These are phyloP conservation scores for Tachyglossus aculeatus DNA, from an alignment of 2,797 vertebrate genomes.

Conservation along the genomic window DNA sequence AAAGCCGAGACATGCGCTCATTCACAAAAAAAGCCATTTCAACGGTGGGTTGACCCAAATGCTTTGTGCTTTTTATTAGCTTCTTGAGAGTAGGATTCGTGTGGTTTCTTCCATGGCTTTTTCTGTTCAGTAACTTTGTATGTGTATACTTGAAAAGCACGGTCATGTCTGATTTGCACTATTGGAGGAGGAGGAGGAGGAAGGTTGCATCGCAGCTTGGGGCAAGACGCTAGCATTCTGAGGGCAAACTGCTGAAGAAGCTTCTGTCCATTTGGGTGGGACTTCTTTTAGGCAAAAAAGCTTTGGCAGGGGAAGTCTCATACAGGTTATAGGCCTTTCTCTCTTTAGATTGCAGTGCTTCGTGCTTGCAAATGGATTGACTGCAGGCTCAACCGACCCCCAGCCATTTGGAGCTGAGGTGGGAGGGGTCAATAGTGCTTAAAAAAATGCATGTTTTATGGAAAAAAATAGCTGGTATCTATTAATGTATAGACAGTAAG, in stretches of 20 bases:
- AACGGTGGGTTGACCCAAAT: conserved; percentile 70
- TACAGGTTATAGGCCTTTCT: conserved; percentile 77
- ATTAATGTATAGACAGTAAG: conserved; percentile 93
- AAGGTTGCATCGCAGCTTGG: conserved; percentile 72
- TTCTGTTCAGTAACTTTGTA: conserved; percentile 67
- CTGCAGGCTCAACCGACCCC: conserved; percentile 78
- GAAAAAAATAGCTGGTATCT: conserved; percentile 97
- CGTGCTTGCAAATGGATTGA: conserved; percentile 83
- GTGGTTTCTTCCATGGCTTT: conserved; percentile 57
- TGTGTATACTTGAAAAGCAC: conserved; percentile 83
- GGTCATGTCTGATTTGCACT: conserved; percentile 90
- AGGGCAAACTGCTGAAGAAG: conserved; percentile 82
- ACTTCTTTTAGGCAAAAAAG: conserved; percentile 59
- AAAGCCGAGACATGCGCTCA: conserved; percentile 37
- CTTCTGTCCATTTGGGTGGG: conserved; percentile 68
- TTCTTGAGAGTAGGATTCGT: conserved; percentile 71
- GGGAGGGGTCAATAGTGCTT: conserved; percentile 88
- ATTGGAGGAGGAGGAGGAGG: conserved; percentile 77
- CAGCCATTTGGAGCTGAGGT: conserved; percentile 82
- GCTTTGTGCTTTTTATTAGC: conserved; percentile 67
- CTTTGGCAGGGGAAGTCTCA: conserved; percentile 76
- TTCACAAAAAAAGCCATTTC: conserved; percentile 71
- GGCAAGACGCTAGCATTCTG: conserved; percentile 71
- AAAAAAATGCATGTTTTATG: conserved; percentile 84
- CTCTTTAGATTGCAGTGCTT: conserved; percentile 78